Evolutionary conservation across 1,140 invertebrate genomes (phyloP).

Genomic region (Heliconius melpomene): DNA sequence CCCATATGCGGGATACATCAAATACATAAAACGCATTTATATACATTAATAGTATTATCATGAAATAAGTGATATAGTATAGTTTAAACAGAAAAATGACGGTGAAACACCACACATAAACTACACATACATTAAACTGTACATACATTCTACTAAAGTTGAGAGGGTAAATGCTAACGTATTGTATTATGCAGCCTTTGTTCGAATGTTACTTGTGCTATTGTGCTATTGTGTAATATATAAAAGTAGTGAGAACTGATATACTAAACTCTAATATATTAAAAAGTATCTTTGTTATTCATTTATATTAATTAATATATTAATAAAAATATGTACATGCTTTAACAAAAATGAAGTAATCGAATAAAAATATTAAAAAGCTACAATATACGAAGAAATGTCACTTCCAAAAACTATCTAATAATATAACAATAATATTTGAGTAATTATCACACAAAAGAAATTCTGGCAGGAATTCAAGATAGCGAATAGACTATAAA

Average conservation of each 20-base stretch:
- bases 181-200: neutral
- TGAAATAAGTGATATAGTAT: neutral
- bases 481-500: constrained; percentile 34
- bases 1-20: too few relatives aligned
- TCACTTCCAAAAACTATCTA: too few relatives aligned
- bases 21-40: too few relatives aligned
- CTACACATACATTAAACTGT: too few relatives aligned
- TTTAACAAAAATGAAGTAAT: too few relatives aligned
- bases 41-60: too few relatives aligned
- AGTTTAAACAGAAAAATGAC: neutral
- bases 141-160: neutral
- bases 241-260: neutral
- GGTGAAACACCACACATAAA: neutral
- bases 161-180: neutral
- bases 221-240: neutral
- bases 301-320: too few relatives aligned
- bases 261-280: neutral
- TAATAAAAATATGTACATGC: too few relatives aligned
- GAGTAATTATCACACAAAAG: neutral
- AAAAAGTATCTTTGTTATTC: neutral
- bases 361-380: too few relatives aligned
- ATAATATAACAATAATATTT: too few relatives aligned
- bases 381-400: too few relatives aligned
- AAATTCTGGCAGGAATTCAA: neutral
- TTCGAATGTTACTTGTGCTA: neutral